These are phyloP conservation scores for Steatornis caripensis DNA, from an alignment of 2,113 vertebrate species.

Conservation along the genomic window DNA sequence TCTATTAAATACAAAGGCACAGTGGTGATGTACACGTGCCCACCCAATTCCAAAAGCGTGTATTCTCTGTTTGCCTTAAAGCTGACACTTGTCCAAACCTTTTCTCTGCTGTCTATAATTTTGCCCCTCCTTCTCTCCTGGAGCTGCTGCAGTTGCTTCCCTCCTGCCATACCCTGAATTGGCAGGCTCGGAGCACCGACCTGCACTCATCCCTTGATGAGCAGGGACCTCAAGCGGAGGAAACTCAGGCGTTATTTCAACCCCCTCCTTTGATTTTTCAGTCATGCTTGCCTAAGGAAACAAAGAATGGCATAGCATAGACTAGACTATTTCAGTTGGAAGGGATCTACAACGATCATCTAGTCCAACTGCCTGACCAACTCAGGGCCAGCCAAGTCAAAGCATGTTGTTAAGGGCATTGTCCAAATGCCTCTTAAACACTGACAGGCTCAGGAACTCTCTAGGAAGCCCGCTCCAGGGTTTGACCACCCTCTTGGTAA, in stretches of 20 bases:
- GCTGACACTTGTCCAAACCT: background rate
- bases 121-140: background rate
- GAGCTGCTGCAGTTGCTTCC: background rate
- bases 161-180: fast-evolving
- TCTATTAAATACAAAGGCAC: background rate
- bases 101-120: background rate
- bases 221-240: conserved; percentile 17
- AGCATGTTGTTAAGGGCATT: background rate
- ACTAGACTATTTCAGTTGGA: background rate
- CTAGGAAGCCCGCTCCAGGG: background rate
- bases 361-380: background rate
- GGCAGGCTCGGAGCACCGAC: background rate
- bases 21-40: fast-evolving
- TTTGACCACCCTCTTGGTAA: background rate
- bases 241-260: background rate
- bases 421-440: background rate
- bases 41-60: fast-evolving
- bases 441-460: background rate
- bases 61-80: background rate
- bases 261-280: background rate
- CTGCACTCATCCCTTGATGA: background rate
- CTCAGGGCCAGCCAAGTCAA: background rate
- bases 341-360: background rate
- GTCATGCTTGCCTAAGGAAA: background rate
- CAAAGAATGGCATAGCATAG: background rate